Evolutionary conservation across 2,888 invertebrate genomes (phyloP).

Genomic region (Lottia scabra): DNA sequence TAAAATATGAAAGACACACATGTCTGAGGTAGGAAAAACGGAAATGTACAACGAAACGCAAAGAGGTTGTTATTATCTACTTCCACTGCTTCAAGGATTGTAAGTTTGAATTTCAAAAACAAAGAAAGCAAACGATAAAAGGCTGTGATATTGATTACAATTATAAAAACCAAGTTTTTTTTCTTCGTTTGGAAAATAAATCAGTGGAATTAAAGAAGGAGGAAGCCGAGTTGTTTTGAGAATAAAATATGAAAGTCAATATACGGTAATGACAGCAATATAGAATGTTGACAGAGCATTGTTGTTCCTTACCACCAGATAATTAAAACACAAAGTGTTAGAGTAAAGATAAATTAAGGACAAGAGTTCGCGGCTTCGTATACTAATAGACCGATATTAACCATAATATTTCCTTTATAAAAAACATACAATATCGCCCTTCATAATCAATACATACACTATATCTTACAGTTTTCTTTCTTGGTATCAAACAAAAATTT

Average conservation of each 20-base stretch:
- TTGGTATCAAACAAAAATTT: too few relatives aligned
- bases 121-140: conserved; percentile 12
- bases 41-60: conserved; percentile 10
- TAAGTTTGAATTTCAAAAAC: conserved; percentile 13
- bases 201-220: background rate
- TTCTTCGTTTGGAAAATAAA: background rate
- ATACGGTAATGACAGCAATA: background rate
- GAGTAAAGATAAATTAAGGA: background rate
- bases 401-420: background rate
- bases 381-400: background rate
- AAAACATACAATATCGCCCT: too few relatives aligned
- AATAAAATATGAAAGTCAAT: background rate
- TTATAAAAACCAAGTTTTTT: background rate
- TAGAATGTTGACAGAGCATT: background rate
- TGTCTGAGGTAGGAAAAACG: conserved; percentile 8
- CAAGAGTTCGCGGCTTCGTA: background rate
- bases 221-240: background rate
- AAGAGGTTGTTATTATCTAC: conserved; percentile 4
- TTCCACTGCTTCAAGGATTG: conserved; percentile 4
- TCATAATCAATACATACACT: too few relatives aligned
- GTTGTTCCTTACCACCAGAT: background rate
- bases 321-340: conserved; percentile 4
- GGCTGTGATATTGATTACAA: conserved; percentile 10
- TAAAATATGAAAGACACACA: conserved; percentile 9
- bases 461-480: too few relatives aligned